Evolutionary conservation across 2,888 invertebrate genomes (phyloP).

Genomic region (Mesoligia furuncula): DNA sequence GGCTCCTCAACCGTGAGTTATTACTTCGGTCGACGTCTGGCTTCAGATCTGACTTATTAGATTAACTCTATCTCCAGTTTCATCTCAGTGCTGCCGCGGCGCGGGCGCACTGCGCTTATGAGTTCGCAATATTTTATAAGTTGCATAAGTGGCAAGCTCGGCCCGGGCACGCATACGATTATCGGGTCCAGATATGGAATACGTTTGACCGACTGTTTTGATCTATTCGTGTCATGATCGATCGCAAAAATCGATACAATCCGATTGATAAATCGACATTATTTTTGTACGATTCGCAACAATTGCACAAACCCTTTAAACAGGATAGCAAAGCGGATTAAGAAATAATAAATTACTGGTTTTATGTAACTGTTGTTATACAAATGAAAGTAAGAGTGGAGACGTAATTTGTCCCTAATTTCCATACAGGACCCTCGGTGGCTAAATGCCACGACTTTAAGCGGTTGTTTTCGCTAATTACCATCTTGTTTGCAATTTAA

Average conservation of each 20-base stretch:
- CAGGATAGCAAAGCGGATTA: conserved; percentile 81
- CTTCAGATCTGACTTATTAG: conserved; percentile 90
- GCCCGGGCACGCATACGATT: conserved; percentile 80
- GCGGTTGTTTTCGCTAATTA: conserved; percentile 88
- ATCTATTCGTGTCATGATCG: conserved; percentile 77
- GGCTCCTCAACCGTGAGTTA: conserved; percentile 87
- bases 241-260: conserved; percentile 70
- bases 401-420: conserved; percentile 89
- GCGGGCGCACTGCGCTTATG: conserved; percentile 79
- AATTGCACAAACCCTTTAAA: conserved; percentile 74
- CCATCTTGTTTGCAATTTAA: conserved; percentile 90
- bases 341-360: conserved; percentile 81
- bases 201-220: conserved; percentile 80
- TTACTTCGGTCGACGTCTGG: conserved; percentile 86
- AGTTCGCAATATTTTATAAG: conserved; percentile 87
- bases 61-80: conserved; percentile 88
- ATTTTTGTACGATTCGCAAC: conserved; percentile 70
- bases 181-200: conserved; percentile 81
- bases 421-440: conserved; percentile 85
- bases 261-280: conserved; percentile 56
- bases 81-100: conserved; percentile 80
- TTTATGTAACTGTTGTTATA: conserved; percentile 84
- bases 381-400: conserved; percentile 87
- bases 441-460: conserved; percentile 82
- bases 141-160: conserved; percentile 83